Percentiles rank a stretch among this genome's conserved stretches.
Conservation (phyloP, 2,888 invertebrate species). For the Labia minor region DNA sequence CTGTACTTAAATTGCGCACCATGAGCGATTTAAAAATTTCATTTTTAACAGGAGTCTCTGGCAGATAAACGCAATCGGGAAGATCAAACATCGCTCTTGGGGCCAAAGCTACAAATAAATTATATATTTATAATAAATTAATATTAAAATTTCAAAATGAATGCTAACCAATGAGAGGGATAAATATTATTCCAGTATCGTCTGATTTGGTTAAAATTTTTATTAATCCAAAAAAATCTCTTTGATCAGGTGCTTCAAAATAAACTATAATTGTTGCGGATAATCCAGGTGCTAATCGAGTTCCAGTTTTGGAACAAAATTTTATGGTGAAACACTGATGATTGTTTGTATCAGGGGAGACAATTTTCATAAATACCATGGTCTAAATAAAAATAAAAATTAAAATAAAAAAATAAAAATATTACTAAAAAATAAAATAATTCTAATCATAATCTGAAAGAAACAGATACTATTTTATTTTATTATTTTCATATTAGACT, state of each 20-base stretch:
- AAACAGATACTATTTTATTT: too few species aligned
- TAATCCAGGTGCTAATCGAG: slow-evolving; percentile 59
- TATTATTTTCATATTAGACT: too few species aligned
- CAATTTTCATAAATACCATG: not conserved
- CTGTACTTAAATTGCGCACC: slow-evolving; percentile 45
- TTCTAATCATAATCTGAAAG: too few species aligned
- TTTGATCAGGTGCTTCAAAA: slow-evolving; percentile 47
- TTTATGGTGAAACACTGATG: not conserved
- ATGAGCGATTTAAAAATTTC: slow-evolving; percentile 39
- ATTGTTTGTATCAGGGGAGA: not conserved
- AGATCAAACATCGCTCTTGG: slow-evolving; percentile 47
- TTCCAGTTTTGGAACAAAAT: slow-evolving; percentile 24
- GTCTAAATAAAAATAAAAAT: not conserved
- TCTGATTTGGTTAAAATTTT: slow-evolving; percentile 45
- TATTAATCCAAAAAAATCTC: slow-evolving; percentile 40
- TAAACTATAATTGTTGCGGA: slow-evolving; percentile 48
- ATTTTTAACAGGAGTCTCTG: slow-evolving; percentile 44
- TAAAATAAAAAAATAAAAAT: too few species aligned
- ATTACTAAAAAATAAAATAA: too few species aligned
- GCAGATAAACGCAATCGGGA: slow-evolving; percentile 45
- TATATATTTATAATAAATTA: not conserved
- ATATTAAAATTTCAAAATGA: slow-evolving; percentile 24
- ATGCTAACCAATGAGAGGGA: slow-evolving; percentile 50
- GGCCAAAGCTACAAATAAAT: slow-evolving; percentile 40
- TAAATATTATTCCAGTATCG: slow-evolving; percentile 42